Conservation (phyloP, 1,140 invertebrate species). For the Achatina immaculata region DNA sequence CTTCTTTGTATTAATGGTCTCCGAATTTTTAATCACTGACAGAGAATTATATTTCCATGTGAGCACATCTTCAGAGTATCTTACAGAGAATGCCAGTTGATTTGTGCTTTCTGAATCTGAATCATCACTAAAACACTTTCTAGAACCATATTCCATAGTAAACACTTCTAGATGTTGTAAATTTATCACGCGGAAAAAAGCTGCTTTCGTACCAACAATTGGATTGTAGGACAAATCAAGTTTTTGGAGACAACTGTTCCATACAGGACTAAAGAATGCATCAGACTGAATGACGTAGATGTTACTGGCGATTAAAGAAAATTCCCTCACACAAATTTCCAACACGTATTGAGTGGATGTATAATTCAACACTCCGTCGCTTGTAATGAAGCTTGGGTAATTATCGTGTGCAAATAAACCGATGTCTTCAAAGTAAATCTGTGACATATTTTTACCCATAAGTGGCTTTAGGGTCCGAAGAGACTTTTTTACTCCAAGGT, state of each 20-base stretch:
- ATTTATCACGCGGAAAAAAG: not conserved
- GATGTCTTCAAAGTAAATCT: not conserved
- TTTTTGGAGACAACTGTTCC: not conserved
- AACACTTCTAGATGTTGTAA: not conserved
- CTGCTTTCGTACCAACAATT: not conserved
- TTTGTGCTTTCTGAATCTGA: not conserved
- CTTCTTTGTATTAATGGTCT: too few species aligned
- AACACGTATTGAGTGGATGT: not conserved
- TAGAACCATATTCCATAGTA: not conserved
- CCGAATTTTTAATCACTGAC: not conserved
- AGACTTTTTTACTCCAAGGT: not conserved
- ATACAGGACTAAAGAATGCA: not conserved
- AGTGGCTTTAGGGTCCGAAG: not conserved
- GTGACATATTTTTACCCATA: not conserved
- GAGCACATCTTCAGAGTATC: not conserved
- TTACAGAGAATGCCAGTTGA: not conserved
- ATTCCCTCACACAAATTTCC: not conserved
- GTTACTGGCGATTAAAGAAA: not conserved
- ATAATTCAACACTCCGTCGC: not conserved
- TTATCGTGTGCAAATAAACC: not conserved
- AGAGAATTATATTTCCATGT: not conserved
- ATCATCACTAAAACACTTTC: not conserved
- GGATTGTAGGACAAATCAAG: slow-evolving; percentile 6
- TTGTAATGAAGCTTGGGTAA: not conserved
- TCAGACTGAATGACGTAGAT: not conserved